Evolutionary conservation across 1,140 invertebrate species (phyloP), one percentile per base, ranked within the genome.

Genomic region (Trichogramma pretiosum): DNA sequence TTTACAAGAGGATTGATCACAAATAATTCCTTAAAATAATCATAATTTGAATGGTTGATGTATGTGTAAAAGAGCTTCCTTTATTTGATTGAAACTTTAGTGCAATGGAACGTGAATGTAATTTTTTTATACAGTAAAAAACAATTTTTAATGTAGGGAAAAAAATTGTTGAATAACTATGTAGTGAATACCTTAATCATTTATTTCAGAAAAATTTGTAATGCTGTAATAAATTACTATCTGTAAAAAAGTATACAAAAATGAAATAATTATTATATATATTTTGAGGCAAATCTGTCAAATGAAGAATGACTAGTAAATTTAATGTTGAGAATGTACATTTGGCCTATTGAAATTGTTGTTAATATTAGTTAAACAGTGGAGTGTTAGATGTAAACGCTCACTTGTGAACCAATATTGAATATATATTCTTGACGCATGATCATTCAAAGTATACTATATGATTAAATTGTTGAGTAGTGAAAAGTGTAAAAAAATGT

Each of bases 391-490:
- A 61, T 48, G 50, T 56, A 41, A 55, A 52, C 49, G 50, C 46
- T 45, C 56, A 58, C 60, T n/a, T 56, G 45, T 56, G 52, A 61
- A 63, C 60, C 59, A 62, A 64, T 54, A 61, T 57, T 57, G 56
- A 62, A 59, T 62, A 66, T 63, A 62, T 67, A 63, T 63, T 64
- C 51, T 55, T 47, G 55, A 52, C 51, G 51, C 57, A 52, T n/a
- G n/a, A n/a, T n/a, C n/a, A n/a, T 57, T 48, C 50, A 54, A 47
- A 37, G 52, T 59, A 59, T 53, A 56, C 43, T 45, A 48, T 56
- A 41, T 50, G 56, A 49, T 49, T 53, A 45, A 46, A 50, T 23
- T 54, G 52, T 50, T 54, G 43, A 35, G 30, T 14, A 38, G n/a
- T n/a, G n/a, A n/a, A n/a, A n/a, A n/a, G n/a, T n/a, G n/a, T n/a